Percentiles rank a stretch among this genome's conserved stretches.
Evolutionary conservation across 2,113 vertebrate species (phyloP).

Genomic region (Emydocephalus ijimae): DNA sequence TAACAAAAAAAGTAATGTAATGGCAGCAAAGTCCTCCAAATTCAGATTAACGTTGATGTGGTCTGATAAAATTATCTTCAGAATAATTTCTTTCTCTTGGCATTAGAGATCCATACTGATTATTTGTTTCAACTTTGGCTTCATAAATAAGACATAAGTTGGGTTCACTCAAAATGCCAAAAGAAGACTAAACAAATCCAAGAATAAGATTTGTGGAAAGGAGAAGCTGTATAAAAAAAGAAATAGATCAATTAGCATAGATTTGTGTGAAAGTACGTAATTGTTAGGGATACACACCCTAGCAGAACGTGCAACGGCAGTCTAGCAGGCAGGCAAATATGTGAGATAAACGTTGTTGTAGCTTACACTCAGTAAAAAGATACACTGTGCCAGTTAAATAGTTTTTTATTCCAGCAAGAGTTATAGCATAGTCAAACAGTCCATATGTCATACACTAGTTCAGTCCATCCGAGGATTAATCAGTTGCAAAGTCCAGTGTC

Average conservation of each 20-base stretch:
- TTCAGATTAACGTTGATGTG: neutral
- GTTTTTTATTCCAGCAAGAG: too few species aligned
- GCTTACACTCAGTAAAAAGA: too few species aligned
- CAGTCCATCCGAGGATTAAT: too few species aligned
- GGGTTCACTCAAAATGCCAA: neutral
- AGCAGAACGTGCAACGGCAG: too few species aligned
- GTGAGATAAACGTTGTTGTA: too few species aligned
- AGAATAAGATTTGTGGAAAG: neutral
- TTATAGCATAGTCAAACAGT: too few species aligned
- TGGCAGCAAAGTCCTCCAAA: neutral
- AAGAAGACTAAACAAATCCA: neutral
- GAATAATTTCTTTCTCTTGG: neutral
- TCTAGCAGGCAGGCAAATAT: too few species aligned
- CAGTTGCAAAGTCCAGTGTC: too few species aligned
- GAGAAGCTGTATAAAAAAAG: neutral
- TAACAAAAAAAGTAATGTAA: neutral
- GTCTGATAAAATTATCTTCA: neutral
- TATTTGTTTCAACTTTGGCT: neutral
- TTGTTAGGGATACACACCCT: neutral
- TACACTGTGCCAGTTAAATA: too few species aligned
- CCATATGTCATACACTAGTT: too few species aligned
- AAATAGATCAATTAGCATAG: neutral
- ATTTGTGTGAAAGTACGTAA: neutral
- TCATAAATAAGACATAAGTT: neutral
- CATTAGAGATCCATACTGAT: neutral